These are phyloP conservation scores for Danaus plexippus DNA, from an alignment of 1,140 invertebrate genomes.

Conservation along the genomic window DNA sequence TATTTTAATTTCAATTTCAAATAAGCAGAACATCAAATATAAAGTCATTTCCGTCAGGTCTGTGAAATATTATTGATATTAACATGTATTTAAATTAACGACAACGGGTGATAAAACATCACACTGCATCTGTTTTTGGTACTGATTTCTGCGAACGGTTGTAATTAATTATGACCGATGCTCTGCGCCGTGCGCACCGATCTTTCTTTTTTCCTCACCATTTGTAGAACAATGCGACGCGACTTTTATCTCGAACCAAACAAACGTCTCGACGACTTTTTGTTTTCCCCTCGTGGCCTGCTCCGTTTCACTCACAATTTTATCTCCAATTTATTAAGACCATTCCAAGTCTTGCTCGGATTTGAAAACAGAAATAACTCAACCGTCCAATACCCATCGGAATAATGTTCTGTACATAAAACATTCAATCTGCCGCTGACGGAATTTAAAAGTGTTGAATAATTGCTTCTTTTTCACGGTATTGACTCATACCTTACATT, in stretches of 20 bases:
- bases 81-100: slow-evolving; percentile 49
- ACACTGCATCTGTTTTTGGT: slow-evolving; percentile 36
- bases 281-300: slow-evolving; percentile 24
- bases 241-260: slow-evolving; percentile 55
- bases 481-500: slow-evolving; percentile 57
- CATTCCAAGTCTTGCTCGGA: slow-evolving; percentile 17
- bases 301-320: slow-evolving; percentile 34
- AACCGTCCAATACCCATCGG: slow-evolving; percentile 18
- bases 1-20: too few species aligned
- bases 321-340: slow-evolving; percentile 50
- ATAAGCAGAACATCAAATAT: slow-evolving; percentile 6
- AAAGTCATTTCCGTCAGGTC: slow-evolving; percentile 34
- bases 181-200: slow-evolving; percentile 26
- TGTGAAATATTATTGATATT: slow-evolving; percentile 41
- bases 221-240: slow-evolving; percentile 58
- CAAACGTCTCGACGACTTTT: slow-evolving; percentile 45
- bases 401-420: not conserved
- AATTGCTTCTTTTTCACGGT: slow-evolving; percentile 9
- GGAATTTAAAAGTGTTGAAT: slow-evolving; percentile 9
- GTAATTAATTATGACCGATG: slow-evolving; percentile 62
- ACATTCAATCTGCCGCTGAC: slow-evolving; percentile 1
- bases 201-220: slow-evolving; percentile 56
- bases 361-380: slow-evolving; percentile 33
- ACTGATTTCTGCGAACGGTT: slow-evolving; percentile 51
- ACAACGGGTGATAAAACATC: slow-evolving; percentile 48